phyloP scores from a whole-genome alignment of 1,140 invertebrate genomes.

The Pseudomyrmex concolor region DNA sequence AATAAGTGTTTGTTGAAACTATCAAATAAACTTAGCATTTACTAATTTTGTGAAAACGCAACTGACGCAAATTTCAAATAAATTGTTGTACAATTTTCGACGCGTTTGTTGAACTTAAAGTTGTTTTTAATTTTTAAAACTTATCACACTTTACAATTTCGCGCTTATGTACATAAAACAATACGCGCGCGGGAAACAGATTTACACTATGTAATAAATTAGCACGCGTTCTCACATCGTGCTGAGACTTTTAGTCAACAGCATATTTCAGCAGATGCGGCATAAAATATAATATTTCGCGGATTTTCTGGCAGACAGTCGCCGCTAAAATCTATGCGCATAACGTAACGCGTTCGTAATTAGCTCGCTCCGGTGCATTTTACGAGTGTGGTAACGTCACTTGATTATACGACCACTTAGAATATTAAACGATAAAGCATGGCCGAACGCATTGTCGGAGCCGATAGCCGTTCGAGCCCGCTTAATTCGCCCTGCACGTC shows the following conservation, averaged over 20 bases:
- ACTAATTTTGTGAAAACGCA: neutral
- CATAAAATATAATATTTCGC: constrained; percentile 41
- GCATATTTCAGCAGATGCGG: neutral
- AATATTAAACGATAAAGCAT: constrained; percentile 81
- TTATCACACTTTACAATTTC: no score
- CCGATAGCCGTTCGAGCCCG: constrained; percentile 55
- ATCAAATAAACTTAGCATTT: no score
- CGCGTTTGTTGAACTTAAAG: neutral
- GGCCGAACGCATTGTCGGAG: constrained; percentile 50
- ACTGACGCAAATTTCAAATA: neutral
- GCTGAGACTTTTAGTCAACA: neutral
- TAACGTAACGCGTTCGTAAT: constrained; percentile 55
- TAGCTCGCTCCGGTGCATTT: constrained; percentile 69
- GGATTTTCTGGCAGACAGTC: constrained; percentile 18
- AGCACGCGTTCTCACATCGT: neutral
- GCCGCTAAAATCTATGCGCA: constrained; percentile 48
- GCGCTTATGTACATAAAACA: no score
- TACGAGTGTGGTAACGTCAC: constrained; percentile 69
- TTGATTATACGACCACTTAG: constrained; percentile 75
- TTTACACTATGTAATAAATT: constrained; percentile 15
- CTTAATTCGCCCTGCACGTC: constrained; percentile 49
- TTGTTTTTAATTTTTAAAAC: no score
- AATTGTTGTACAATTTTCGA: neutral
- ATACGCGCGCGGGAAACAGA: neutral
- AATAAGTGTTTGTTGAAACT: constrained; percentile 11